These are phyloP conservation scores for Orthosia gothica DNA, from an alignment of 2,888 invertebrate genomes.

Conservation along the genomic window DNA sequence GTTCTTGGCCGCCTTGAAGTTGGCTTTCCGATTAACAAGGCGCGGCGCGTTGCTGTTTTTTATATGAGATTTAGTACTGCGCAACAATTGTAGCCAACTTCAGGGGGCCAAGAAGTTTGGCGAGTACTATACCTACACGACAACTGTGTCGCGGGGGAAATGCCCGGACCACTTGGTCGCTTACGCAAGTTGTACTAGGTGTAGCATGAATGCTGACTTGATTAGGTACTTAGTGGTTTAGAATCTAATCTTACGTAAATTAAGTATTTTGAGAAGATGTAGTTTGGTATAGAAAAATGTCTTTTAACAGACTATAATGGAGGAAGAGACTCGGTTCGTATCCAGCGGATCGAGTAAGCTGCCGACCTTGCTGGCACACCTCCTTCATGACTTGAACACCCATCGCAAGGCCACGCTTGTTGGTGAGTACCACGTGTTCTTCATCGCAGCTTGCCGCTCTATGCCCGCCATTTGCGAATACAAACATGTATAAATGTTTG, in stretches of 20 bases:
- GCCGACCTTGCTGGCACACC: conserved; percentile 94
- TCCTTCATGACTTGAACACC: conserved; percentile 96
- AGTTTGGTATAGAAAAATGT: conserved; percentile 19
- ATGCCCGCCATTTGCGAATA: conserved; percentile 48
- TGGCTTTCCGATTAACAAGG: no score
- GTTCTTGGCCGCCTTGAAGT: no score
- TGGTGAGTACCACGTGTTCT: conserved; percentile 84
- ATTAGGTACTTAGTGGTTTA: background rate
- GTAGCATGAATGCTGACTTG: conserved; percentile 4
- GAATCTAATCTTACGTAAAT: background rate
- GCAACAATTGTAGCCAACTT: no score
- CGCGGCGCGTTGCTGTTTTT: no score
- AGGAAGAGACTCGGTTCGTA: conserved; percentile 96
- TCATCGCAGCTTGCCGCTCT: background rate
- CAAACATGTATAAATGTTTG: conserved; percentile 42
- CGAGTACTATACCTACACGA: no score
- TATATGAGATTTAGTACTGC: no score
- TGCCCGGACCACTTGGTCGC: background rate
- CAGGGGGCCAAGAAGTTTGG: no score
- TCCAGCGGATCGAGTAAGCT: conserved; percentile 94
- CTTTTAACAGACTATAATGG: conserved; percentile 93
- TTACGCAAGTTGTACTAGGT: background rate
- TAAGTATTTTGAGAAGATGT: background rate
- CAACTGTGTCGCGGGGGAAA: background rate
- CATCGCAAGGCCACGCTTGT: conserved; percentile 95